phyloP scores from a whole-genome alignment of 2,888 invertebrate species.

The Athetis lepigone region DNA sequence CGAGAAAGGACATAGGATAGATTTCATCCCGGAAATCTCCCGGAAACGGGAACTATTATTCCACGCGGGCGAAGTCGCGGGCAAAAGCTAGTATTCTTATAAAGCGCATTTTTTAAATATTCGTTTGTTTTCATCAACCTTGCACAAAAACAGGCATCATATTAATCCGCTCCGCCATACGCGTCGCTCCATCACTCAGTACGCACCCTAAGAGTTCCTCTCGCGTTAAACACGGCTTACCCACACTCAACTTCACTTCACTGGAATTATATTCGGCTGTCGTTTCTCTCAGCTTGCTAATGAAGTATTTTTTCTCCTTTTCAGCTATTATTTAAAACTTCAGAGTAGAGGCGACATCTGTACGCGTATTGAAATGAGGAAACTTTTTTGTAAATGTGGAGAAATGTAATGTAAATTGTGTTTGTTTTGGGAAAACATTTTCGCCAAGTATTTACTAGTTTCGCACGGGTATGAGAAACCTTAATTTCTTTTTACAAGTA shows the following conservation, averaged over 20 bases:
- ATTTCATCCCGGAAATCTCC: too few species aligned
- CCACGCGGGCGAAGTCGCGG: too few species aligned
- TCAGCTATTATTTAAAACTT: constrained; percentile 51
- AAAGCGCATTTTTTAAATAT: too few species aligned
- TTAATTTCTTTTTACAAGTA: too few species aligned
- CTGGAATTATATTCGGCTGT: constrained; percentile 55
- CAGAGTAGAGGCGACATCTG: constrained; percentile 52
- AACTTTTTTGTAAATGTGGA: not conserved
- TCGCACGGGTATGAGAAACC: too few species aligned
- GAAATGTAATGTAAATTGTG: constrained; percentile 13
- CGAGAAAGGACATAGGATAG: too few species aligned
- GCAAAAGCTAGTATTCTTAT: too few species aligned
- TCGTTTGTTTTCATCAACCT: too few species aligned
- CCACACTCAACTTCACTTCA: constrained; percentile 62
- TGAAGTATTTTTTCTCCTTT: constrained; percentile 54
- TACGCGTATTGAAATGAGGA: constrained; percentile 42
- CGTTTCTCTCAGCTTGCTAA: constrained; percentile 55
- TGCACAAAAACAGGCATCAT: too few species aligned
- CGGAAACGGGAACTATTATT: too few species aligned
- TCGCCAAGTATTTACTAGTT: not conserved
- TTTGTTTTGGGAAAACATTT: constrained; percentile 9
- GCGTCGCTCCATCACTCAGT: too few species aligned
- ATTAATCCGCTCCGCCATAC: too few species aligned
- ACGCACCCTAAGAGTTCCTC: constrained; percentile 38
- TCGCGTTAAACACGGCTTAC: constrained; percentile 64